Evolutionary conservation across 2,888 invertebrate species (phyloP).

Genomic region (Machimus rusticus): DNA sequence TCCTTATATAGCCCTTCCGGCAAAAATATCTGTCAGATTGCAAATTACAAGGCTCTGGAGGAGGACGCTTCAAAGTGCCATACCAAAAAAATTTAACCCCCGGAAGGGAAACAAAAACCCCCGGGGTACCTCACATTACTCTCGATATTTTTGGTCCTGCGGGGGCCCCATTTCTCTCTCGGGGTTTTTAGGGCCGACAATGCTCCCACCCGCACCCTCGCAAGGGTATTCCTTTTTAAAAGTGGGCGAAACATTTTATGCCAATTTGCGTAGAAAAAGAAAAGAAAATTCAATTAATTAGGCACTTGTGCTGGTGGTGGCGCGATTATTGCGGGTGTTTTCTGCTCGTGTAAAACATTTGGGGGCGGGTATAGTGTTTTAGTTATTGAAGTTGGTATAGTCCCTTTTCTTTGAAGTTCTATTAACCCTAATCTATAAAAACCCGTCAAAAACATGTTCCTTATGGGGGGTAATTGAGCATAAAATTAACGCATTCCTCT

Average conservation of each 20-base stretch:
- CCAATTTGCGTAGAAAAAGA: slow-evolving; percentile 38
- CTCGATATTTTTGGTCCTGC: not conserved
- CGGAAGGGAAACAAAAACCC: not conserved
- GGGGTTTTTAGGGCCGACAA: not conserved
- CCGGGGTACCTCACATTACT: not conserved
- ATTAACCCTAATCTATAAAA: not conserved
- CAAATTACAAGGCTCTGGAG: slow-evolving; percentile 25
- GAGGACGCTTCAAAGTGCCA: slow-evolving; percentile 2
- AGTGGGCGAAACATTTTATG: slow-evolving; percentile 40
- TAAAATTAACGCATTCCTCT: slow-evolving; percentile 6
- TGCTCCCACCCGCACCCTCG: not conserved
- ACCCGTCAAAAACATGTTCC: no score
- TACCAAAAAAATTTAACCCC: not conserved
- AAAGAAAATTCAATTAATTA: slow-evolving; percentile 42
- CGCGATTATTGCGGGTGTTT: not conserved
- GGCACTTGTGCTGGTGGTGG: not conserved
- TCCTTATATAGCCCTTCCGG: not conserved
- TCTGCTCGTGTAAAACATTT: not conserved
- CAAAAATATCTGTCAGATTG: slow-evolving; percentile 29
- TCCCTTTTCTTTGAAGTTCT: not conserved
- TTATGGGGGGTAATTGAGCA: not conserved
- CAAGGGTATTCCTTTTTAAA: not conserved
- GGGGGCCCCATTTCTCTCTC: no score
- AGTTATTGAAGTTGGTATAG: not conserved
- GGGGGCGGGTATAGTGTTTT: not conserved